A percentile compares a stretch with the other conserved stretches of the same genome.
Conservation (phyloP, 2,113 vertebrate genomes). For the Sialia sialis region DNA sequence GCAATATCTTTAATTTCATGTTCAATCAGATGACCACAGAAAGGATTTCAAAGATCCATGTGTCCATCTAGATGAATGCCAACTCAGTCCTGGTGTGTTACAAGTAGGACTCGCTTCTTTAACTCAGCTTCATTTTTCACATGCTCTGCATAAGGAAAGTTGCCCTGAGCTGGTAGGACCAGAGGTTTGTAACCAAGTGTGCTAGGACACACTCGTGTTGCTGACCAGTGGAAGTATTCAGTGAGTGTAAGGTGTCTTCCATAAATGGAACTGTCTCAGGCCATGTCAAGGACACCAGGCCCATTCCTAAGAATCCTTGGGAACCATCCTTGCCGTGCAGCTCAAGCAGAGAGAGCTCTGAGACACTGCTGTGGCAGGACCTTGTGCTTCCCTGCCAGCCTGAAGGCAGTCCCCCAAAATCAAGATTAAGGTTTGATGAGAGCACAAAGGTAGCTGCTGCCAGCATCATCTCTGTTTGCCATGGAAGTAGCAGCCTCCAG, state of each 20-base stretch:
- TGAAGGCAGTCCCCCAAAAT: not conserved
- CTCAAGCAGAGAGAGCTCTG: not conserved
- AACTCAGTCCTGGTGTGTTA: not conserved
- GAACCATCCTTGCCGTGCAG: rapidly evolving
- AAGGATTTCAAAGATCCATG: not conserved
- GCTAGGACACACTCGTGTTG: not conserved
- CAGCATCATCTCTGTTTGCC: rapidly evolving
- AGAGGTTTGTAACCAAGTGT: not conserved
- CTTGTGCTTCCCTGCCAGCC: not conserved
- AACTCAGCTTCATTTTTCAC: not conserved
- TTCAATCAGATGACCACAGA: not conserved
- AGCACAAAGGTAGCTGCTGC: not conserved
- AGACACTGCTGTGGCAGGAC: not conserved
- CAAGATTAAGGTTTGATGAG: not conserved
- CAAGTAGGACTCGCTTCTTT: not conserved
- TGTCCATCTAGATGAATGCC: not conserved
- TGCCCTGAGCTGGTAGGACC: not conserved
- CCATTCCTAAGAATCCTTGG: not conserved
- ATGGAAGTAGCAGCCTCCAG: not conserved
- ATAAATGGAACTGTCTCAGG: rapidly evolving
- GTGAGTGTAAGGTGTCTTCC: not conserved
- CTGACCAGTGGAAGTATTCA: rapidly evolving
- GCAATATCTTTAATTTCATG: not conserved
- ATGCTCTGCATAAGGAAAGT: not conserved
- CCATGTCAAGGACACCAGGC: not conserved